Evolutionary conservation across 1,140 invertebrate species (phyloP), one percentile per base, ranked within the genome.

Genomic region (Drosophila repletoides): DNA sequence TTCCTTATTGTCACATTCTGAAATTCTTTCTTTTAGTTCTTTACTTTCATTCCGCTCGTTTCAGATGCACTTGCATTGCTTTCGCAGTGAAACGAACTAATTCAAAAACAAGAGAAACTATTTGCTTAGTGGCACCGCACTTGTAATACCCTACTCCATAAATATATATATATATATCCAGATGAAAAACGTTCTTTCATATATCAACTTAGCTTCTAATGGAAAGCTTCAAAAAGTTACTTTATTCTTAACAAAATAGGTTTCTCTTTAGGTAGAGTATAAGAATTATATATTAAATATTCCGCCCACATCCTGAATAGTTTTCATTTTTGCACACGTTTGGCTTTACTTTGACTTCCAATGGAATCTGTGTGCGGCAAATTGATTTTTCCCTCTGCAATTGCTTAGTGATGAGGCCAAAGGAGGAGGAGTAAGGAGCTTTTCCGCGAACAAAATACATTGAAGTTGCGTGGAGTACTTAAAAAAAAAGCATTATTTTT

Each of bases 251-350:
- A 9, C 6, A 2, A 10, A n/a, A n/a, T n/a, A n/a, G n/a, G n/a
- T n/a, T n/a, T 3, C 26, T 5, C 5, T 48, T 19, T 6, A 10
- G 19, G 9, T 6, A 24, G 10, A 17, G 10, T 24, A 51, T 17
- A 49, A 5, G 12, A 38, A 24, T 15, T 19, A 17, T 6, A 48
- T 49, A 51, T 5, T 26, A n/a, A 19, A 40, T 58, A 45, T 58
- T 24, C 17, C 40, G 22, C 5, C 12, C 40, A 56, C 55, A 59
- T 17, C n/a, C 38, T 17, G 5, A 36, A 24, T 24, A 7, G 56
- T 29, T 49, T 59, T 38, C n/a, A 41, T 59, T 48, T 38, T 10
- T 21, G 22, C 22, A 36, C 31, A 12, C 14, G 41, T 46, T 46
- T 24, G 31, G 14, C 29, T 58, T 26, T 26, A 26, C 41, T 24